Evolutionary conservation across 1,140 invertebrate genomes (phyloP), one percentile per base, ranked within the genome.

Genomic region (Sitophilus oryzae): DNA sequence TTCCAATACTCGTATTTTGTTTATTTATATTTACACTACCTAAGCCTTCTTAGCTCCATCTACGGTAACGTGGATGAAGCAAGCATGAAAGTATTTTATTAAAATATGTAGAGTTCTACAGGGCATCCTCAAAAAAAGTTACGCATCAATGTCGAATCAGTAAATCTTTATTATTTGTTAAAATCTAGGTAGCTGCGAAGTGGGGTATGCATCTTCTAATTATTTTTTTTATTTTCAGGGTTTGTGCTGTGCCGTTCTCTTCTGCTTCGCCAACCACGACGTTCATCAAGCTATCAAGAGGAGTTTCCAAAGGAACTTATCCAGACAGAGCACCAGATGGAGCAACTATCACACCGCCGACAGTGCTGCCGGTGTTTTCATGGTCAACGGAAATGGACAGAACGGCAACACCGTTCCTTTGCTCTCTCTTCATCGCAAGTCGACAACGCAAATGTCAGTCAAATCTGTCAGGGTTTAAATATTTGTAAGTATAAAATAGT

Each of bases 261-360:
- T 93, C 69, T 95, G 91, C 67, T 94, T 93, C 74, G 89, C 86
- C 64, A 94, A 95, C 70, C 88, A 90, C 58, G 90, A 93, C 77
- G 91, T 94, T 10, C 69, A 73, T 40, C 70, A 73, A 14, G 74
- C 75, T 8, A 64, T 76, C 3, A 69, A 71, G 21, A 69, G 64
- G n/a, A 65, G 72, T 36, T 52, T 74, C 3, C 71, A 72, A 54
- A 69, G 73, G 16, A 73, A 52, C 40, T 60, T 56, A 8, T 52
- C 35, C 8, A 16, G 38, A 19, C 50, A 40, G 30, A 61, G 45
- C 10, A 59, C 55, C 18, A 53, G 68, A 40, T 70, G 66, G 66
- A 66, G 61, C 56, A 66, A 63, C 47, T 70, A 67, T 36, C 61
- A 65, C 16, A 63, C 55, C 0, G 60, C 57, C 10, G 63, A 68